Evolutionary conservation across 2,888 invertebrate species (phyloP).

Genomic region (Seira ritae): DNA sequence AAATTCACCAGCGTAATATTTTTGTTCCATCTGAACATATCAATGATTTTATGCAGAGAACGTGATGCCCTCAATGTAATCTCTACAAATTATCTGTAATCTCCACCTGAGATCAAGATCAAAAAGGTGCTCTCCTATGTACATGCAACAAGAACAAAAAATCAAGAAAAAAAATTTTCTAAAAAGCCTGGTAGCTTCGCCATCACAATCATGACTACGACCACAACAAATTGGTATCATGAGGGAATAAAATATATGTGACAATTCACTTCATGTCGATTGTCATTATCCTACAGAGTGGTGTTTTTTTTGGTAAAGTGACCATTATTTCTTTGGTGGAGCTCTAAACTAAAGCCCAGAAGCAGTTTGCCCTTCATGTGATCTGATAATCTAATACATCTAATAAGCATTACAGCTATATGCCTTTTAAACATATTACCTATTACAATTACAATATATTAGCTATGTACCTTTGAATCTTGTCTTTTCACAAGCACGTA

Average conservation of each 20-base stretch:
- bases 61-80: slow-evolving; percentile 11
- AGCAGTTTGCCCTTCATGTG: slow-evolving; percentile 64
- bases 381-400: slow-evolving; percentile 51
- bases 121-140: slow-evolving; percentile 1
- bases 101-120: slow-evolving; percentile 6
- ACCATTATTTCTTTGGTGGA: slow-evolving; percentile 24
- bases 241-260: slow-evolving; percentile 48
- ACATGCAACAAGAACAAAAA: not conserved
- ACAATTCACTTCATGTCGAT: slow-evolving; percentile 49
- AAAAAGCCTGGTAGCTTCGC: not conserved
- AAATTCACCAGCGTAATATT: not conserved
- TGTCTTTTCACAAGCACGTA: slow-evolving; percentile 1
- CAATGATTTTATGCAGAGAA: slow-evolving; percentile 1
- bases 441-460: too few species aligned
- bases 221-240: not conserved
- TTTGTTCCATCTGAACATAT: not conserved
- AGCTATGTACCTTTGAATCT: too few species aligned
- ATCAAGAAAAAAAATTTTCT: not conserved
- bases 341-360: slow-evolving; percentile 54
- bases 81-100: slow-evolving; percentile 5
- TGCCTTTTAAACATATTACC: not conserved
- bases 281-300: slow-evolving; percentile 26
- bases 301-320: not conserved
- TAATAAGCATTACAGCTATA: not conserved
- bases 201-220: not conserved